These are phyloP conservation scores for Stichopus chloronotus DNA, from an alignment of 35 echinoderm and acorn worm species.

Conservation along the genomic window DNA sequence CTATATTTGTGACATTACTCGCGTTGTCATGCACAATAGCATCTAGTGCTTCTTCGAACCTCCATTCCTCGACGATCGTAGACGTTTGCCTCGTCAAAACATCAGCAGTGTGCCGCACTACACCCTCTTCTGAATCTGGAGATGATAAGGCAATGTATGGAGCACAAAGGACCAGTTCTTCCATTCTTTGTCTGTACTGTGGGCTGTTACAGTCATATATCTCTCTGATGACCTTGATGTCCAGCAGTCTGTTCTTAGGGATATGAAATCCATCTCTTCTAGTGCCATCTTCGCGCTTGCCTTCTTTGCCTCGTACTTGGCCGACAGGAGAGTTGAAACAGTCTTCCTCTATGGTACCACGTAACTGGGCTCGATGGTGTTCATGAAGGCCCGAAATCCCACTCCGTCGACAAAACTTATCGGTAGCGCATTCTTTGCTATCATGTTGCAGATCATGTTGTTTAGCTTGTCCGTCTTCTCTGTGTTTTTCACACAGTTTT, in stretches of 20 bases:
- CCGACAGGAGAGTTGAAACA: not conserved
- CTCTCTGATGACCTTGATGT: not conserved
- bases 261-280: not conserved
- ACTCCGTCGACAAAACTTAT: constrained; percentile 25
- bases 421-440: constrained; percentile 24
- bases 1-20: constrained; percentile 46
- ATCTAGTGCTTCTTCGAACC: not conserved
- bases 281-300: not conserved
- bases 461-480: not conserved
- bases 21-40: constrained; percentile 63
- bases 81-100: constrained; percentile 5
- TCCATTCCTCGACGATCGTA: constrained; percentile 39
- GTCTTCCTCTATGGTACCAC: constrained; percentile 29
- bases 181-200: constrained; percentile 33
- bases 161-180: constrained; percentile 5
- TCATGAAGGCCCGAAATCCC: constrained; percentile 46
- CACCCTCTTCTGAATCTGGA: constrained; percentile 28
- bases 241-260: constrained; percentile 57
- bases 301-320: constrained; percentile 26
- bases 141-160: constrained; percentile 11
- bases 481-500: constrained; percentile 11
- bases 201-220: constrained; percentile 50
- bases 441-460: constrained; percentile 21
- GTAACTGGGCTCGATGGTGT: constrained; percentile 28
- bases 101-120: constrained; percentile 15